Evolutionary conservation across 2,888 invertebrate genomes (phyloP), one percentile per base, ranked within the genome.

Genomic region (Antitype chi): DNA sequence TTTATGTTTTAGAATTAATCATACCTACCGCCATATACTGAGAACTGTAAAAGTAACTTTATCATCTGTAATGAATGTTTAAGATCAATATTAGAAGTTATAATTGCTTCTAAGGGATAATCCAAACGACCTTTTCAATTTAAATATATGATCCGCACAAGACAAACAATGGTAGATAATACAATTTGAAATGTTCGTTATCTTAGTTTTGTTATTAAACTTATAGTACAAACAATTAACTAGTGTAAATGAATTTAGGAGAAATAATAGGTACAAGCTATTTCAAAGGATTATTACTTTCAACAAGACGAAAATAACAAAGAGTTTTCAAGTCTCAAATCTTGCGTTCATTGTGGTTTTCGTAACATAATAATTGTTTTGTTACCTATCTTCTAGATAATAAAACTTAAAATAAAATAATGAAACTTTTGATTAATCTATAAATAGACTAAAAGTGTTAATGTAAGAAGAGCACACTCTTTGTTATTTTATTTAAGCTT

Each of bases 91-190:
- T 47, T 67, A 38, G 32, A 68, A 57, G 43, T 53, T 47, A 49
- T 49, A 60, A 78, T 78, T 70, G 70, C 43, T 70, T 79, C 49
- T 55, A 28, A 23, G 57, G 53, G 1, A 62, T 70, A 43, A 80
- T 76, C 49, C 15, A 2, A 52, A 23, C 28, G 32, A 66, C 20
- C 28, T 73, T 63, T 25, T 62, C 20, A 68, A 68, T 32, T 69
- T 23, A 38, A 69, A 8, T 59, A 2, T 71, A 23, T 28, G 17
- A 67, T 52, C 23, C 15, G 32, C 23, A 8, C 20, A 73, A 76
- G 20, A 59, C n/a, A 67, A 53, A 72, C 66, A 70, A 60, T 28
- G 20, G 15, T 25, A n/a, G 0, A 4, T 43, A 66, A 47, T 63
- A 13, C 71, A 32, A 74, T 81, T 67, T 59, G 57, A 74, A 74